phyloP scores from a whole-genome alignment of 2,888 invertebrate genomes.

The Pachymerium ferrugineum region DNA sequence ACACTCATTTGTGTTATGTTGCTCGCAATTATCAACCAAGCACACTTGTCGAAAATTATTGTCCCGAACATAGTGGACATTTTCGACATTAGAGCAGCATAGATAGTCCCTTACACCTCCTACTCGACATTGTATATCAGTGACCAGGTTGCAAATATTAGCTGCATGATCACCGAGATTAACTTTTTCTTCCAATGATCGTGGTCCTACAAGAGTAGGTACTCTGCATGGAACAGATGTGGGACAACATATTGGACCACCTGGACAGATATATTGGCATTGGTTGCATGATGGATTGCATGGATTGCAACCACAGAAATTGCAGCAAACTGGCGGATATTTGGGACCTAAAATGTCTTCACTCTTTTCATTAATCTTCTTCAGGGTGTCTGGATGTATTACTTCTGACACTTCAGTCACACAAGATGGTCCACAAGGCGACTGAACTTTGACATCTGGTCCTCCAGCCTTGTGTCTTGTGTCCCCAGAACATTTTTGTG shows the following conservation, averaged over 20 bases:
- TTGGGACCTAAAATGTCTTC: not conserved
- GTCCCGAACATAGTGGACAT: conserved; percentile 14
- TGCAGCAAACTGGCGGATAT: not conserved
- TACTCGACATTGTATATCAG: not conserved
- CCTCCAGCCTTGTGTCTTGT: not conserved
- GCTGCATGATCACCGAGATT: not conserved
- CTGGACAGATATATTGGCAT: not conserved
- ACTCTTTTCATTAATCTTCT: not conserved
- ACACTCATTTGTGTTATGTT: conserved; percentile 16
- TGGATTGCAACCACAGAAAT: too few species aligned
- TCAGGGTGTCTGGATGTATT: not conserved
- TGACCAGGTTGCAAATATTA: conserved; percentile 7
- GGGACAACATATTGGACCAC: not conserved
- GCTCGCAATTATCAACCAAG: conserved; percentile 3
- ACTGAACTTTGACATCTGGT: not conserved
- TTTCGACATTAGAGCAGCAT: not conserved
- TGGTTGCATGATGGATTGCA: not conserved
- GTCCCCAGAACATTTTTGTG: too few species aligned
- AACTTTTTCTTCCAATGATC: not conserved
- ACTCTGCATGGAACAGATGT: not conserved
- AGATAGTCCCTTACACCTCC: not conserved
- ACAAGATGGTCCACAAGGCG: not conserved
- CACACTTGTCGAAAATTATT: not conserved
- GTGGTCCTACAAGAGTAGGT: not conserved
- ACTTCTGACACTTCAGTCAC: not conserved